phyloP scores from a whole-genome alignment of 2,113 vertebrate species.

The Pristiophorus japonicus region DNA sequence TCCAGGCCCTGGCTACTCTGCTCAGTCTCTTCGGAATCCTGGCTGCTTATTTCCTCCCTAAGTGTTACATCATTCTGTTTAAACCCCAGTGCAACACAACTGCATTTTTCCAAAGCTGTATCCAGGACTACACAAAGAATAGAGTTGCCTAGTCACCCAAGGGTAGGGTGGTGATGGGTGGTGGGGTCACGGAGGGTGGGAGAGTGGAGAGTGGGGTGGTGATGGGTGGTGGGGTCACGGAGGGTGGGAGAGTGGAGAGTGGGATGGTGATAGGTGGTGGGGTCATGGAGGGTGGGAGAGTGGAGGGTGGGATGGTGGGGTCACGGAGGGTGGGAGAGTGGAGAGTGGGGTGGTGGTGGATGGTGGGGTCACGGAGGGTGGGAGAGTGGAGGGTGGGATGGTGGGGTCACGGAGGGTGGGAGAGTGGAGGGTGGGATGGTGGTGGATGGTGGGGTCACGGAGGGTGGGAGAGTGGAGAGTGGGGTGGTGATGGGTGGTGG shows the following conservation, averaged over 20 bases:
- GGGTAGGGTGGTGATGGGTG: background rate
- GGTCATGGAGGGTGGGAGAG: slow-evolving; percentile 39
- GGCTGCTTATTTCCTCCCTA: slow-evolving; percentile 61
- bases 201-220: slow-evolving; percentile 14
- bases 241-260: slow-evolving; percentile 37
- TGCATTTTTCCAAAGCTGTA: slow-evolving; percentile 65
- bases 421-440: background rate
- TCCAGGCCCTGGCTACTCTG: slow-evolving; percentile 50
- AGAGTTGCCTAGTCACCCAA: background rate
- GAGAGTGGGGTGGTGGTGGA: background rate
- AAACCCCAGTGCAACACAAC: slow-evolving; percentile 59
- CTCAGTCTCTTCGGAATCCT: slow-evolving; percentile 58
- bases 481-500: background rate
- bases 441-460: background rate
- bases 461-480: slow-evolving; percentile 38
- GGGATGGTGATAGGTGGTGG: too few relatives aligned
- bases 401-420: too few relatives aligned
- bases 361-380: slow-evolving; percentile 32
- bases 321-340: too few relatives aligned
- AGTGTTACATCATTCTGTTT: slow-evolving; percentile 63
- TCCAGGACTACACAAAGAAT: slow-evolving; percentile 61
- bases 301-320: background rate
- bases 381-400: slow-evolving; percentile 33
- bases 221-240: background rate
- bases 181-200: slow-evolving; percentile 37